Conservation (phyloP, 2,888 invertebrate genomes). For the Atethmia centrago region DNA sequence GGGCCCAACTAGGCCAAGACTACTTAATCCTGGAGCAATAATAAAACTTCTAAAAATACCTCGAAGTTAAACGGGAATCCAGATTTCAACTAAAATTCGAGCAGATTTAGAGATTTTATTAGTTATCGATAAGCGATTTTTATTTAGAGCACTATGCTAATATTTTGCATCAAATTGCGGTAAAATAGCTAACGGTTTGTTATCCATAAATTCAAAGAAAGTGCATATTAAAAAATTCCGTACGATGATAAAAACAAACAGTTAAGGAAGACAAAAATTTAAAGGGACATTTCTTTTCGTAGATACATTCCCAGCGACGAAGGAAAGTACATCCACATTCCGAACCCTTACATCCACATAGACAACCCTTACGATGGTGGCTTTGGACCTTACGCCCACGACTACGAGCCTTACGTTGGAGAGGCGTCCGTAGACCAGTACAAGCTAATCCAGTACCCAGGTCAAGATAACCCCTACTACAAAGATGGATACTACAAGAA, state of each 20-base stretch:
- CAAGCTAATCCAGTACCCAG: slow-evolving; percentile 78
- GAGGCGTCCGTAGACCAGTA: slow-evolving; percentile 85
- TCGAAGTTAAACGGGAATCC: slow-evolving; percentile 43
- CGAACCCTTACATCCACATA: slow-evolving; percentile 89
- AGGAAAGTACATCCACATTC: slow-evolving; percentile 89
- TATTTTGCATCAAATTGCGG: slow-evolving; percentile 14
- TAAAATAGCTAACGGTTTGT: slow-evolving; percentile 35
- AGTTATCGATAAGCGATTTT: slow-evolving; percentile 21
- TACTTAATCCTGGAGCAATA: slow-evolving; percentile 47
- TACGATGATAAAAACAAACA: slow-evolving; percentile 14
- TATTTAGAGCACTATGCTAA: slow-evolving; percentile 19
- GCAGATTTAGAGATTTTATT: slow-evolving; percentile 42
- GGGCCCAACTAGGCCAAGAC: slow-evolving; percentile 52
- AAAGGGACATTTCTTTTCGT: slow-evolving; percentile 54
- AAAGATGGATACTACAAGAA: slow-evolving; percentile 89
- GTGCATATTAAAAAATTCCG: slow-evolving; percentile 4
- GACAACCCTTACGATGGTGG: slow-evolving; percentile 88
- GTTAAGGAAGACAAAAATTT: slow-evolving; percentile 6
- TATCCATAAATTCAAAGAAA: slow-evolving; percentile 21
- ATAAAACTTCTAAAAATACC: slow-evolving; percentile 55
- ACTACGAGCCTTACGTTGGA: slow-evolving; percentile 87
- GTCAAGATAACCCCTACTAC: slow-evolving; percentile 85
- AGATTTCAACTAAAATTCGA: slow-evolving; percentile 48
- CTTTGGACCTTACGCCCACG: slow-evolving; percentile 85
- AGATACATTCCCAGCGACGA: slow-evolving; percentile 88